These are phyloP conservation scores for Rousettus leschenaultii DNA, from an alignment of 2,113 vertebrate genomes.

Conservation along the genomic window DNA sequence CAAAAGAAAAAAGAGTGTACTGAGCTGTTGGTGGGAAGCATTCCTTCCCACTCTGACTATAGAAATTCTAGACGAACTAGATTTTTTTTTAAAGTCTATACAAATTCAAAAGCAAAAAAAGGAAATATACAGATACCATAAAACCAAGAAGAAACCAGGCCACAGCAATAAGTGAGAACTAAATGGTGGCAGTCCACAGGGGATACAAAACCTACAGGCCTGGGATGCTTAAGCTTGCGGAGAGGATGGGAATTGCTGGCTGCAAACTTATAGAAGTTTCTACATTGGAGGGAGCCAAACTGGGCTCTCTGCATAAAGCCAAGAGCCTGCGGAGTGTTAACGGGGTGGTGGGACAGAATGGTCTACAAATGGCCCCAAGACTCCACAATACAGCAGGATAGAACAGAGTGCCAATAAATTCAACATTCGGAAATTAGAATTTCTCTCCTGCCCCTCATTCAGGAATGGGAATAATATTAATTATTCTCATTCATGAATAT, in stretches of 20 bases:
- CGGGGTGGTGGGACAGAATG: no score
- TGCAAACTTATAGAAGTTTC: slow-evolving; percentile 10
- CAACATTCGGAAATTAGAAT: background rate
- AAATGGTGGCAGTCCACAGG: background rate
- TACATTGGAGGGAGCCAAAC: background rate
- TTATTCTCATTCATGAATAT: background rate
- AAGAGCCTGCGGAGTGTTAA: background rate
- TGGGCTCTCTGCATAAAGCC: background rate
- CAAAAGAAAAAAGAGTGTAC: background rate
- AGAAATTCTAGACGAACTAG: slow-evolving; percentile 19
- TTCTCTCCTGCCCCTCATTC: background rate
- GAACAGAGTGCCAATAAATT: background rate
- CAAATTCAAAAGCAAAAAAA: slow-evolving; percentile 7
- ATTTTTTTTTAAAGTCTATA: slow-evolving; percentile 1
- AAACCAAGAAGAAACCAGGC: background rate
- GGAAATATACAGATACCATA: background rate
- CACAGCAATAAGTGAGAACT: background rate
- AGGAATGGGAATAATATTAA: background rate
- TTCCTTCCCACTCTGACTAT: background rate
- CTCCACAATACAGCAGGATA: background rate
- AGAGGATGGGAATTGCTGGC: background rate
- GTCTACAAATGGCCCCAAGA: background rate
- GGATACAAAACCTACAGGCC: background rate
- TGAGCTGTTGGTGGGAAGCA: background rate
- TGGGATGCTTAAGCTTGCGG: background rate